These are phyloP conservation scores for Hassar affinis DNA, from an alignment of 2,113 vertebrate genomes.

Conservation along the genomic window DNA sequence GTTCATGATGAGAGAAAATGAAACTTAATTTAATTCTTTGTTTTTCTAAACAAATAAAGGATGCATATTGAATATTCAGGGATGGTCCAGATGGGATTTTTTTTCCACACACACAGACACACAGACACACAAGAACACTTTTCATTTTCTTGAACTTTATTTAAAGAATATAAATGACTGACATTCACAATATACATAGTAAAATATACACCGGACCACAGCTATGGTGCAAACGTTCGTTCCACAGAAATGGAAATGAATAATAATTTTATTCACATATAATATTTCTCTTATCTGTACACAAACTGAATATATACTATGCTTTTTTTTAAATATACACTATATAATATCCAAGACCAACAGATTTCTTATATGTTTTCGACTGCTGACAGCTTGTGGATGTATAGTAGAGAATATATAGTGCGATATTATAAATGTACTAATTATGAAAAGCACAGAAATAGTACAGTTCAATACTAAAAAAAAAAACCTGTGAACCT, in stretches of 20 bases:
- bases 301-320: slow-evolving; percentile 11
- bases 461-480: neutral
- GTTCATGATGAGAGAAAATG: slow-evolving; percentile 68
- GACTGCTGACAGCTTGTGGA: neutral
- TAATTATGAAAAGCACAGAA: neutral
- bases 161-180: slow-evolving; percentile 28
- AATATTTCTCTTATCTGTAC: slow-evolving; percentile 9
- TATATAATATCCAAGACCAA: neutral
- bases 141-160: slow-evolving; percentile 15
- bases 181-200: slow-evolving; percentile 42
- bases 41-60: slow-evolving; percentile 79
- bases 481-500: neutral
- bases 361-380: neutral
- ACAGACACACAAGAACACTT: neutral
- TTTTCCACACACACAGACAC: slow-evolving; percentile 3
- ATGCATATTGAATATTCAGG: slow-evolving; percentile 60
- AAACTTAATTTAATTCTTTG: slow-evolving; percentile 72
- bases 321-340: neutral
- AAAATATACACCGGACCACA: slow-evolving; percentile 10
- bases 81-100: neutral
- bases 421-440: neutral
- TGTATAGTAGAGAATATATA: neutral
- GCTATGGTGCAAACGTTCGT: neutral
- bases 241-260: neutral
- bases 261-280: neutral